Evolutionary conservation across 1,140 invertebrate genomes (phyloP), one percentile per base, ranked within the genome.

Genomic region (Drosophila tropicalis): DNA sequence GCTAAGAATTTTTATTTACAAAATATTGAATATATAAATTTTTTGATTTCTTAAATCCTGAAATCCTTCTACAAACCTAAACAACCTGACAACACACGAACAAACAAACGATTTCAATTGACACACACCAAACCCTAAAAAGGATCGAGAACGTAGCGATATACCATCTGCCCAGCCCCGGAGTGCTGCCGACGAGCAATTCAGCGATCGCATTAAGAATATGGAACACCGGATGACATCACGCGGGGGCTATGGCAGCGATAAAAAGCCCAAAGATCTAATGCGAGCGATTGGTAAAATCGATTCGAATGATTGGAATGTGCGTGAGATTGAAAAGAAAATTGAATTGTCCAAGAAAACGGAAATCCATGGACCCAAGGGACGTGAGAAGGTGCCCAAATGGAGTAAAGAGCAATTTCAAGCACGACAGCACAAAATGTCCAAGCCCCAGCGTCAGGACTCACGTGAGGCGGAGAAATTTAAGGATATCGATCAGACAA

Each of bases 261-360:
- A 96, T 2, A 96, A 96, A 79, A 98, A 97, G 90, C 97, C 96
- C 1, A 96, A 96, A 92, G 97, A 98, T 92, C 93, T 98, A 54
- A 93, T 97, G 87, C 94, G 97, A 63, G 96, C 97, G 17, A 97
- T 98, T 70, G 97, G 97, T 76, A 97, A 97, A 93, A 97, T 98
- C 62, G 96, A 98, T 84, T 96, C 96, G 73, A 96, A 95, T 47
- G 97, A 98, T 92, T 98, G 97, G 97, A 98, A 98, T 92, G 95
- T 98, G 3, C 96, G 96, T 73, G 95, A 97, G 91, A 97, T 98
- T 25, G 97, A 98, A 84, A 96, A 97, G 80, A 98, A 98, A 93
- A 97, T 98, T 6, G 94, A 96, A 80, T 96, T 97, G 91, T 97
- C 96, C 77, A 96, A 96, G 91, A 91, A 92, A 64, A 91, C 91